Evolutionary conservation across 2,797 vertebrate genomes (phyloP).

Genomic region (Telmatherina bonti): DNA sequence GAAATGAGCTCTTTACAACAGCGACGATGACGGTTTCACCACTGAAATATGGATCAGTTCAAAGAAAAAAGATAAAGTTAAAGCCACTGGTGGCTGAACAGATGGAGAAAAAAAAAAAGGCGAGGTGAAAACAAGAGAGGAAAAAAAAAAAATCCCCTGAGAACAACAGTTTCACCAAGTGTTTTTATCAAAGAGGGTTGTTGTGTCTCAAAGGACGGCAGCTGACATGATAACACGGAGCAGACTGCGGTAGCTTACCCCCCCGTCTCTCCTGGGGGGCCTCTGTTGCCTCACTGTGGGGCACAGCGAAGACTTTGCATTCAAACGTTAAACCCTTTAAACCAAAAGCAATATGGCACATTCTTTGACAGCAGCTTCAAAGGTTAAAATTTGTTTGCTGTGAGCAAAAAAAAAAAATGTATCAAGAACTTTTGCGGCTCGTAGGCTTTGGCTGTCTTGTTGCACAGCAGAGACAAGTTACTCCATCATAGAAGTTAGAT

Average conservation of each 20-base stretch:
- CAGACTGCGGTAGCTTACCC: slow-evolving; percentile 58
- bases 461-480: not conserved
- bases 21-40: not conserved
- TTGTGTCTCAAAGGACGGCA: slow-evolving; percentile 65
- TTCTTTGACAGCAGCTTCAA: not conserved
- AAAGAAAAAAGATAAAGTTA: not conserved
- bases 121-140: too few relatives aligned
- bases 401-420: not conserved
- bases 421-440: not conserved
- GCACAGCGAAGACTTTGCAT: slow-evolving; percentile 25
- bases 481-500: not conserved
- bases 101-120: slow-evolving; percentile 14
- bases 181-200: slow-evolving; percentile 47
- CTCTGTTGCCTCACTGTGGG: slow-evolving; percentile 44
- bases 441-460: not conserved
- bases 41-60: slow-evolving; percentile 6
- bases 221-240: slow-evolving; percentile 78
- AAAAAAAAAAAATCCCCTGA: slow-evolving; percentile 30
- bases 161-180: slow-evolving; percentile 19
- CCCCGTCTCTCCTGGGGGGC: slow-evolving; percentile 48
- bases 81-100: not conserved
- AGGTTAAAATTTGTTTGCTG: not conserved
- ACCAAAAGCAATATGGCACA: slow-evolving; percentile 26
- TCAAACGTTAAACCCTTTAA: slow-evolving; percentile 23
- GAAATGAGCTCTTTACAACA: slow-evolving; percentile 13